Conservation (phyloP, 1,140 invertebrate genomes). For the Drosophila ironensis region DNA sequence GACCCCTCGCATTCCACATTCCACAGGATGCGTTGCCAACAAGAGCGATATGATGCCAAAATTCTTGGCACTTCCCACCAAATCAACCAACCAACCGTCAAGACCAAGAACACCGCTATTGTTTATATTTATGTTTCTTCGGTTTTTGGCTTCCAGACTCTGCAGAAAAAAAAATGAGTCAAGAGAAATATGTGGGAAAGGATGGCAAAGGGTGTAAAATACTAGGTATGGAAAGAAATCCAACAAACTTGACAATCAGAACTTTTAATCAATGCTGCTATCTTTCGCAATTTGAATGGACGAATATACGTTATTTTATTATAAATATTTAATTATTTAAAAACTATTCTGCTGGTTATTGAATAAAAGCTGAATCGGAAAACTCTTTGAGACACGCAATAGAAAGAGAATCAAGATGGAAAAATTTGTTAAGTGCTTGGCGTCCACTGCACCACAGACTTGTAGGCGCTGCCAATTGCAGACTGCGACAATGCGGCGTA, state of each 20-base stretch:
- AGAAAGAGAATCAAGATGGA: too few species aligned
- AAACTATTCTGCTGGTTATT: too few species aligned
- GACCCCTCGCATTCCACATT: constrained; percentile 47
- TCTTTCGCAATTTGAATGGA: too few species aligned
- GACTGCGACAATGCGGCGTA: constrained; percentile 65
- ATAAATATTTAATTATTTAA: too few species aligned
- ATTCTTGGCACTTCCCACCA: constrained; percentile 62
- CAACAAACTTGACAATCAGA: neutral
- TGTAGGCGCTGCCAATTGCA: constrained; percentile 73
- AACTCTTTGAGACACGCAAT: too few species aligned
- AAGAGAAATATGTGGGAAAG: neutral
- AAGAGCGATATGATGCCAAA: constrained; percentile 67
- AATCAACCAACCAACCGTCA: constrained; percentile 24
- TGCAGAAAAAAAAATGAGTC: constrained; percentile 8
- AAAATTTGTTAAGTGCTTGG: constrained; percentile 36
- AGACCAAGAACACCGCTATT: constrained; percentile 45
- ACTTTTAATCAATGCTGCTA: constrained; percentile 8
- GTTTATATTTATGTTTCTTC: constrained; percentile 66
- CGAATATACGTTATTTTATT: too few species aligned
- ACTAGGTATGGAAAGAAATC: neutral
- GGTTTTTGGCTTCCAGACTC: too few species aligned
- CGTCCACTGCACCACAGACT: constrained; percentile 59
- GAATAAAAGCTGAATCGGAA: too few species aligned
- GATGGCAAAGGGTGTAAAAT: neutral
- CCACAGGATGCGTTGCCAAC: constrained; percentile 73